A percentile compares a stretch with the other conserved stretches of the same genome.
Conservation (phyloP, 2,888 invertebrate genomes). For the Erebia palarica region DNA sequence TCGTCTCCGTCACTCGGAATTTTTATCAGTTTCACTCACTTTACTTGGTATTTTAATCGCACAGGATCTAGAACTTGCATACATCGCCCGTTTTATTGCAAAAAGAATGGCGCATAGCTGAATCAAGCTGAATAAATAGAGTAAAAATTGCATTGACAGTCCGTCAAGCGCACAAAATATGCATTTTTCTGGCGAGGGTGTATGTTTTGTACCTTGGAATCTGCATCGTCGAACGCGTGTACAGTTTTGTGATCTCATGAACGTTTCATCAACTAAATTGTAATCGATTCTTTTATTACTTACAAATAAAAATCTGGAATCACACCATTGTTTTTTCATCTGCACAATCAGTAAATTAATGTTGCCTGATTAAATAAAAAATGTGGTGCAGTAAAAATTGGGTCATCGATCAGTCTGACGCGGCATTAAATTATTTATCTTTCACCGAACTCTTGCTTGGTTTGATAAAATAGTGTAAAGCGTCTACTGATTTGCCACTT, state of each 20-base stretch:
- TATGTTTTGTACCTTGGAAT: slow-evolving; percentile 61
- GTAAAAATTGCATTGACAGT: slow-evolving; percentile 77
- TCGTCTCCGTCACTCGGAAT: slow-evolving; percentile 48
- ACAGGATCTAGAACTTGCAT: slow-evolving; percentile 65
- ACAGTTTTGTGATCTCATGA: slow-evolving; percentile 59
- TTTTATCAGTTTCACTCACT: slow-evolving; percentile 57
- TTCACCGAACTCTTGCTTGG: background rate
- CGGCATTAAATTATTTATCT: background rate
- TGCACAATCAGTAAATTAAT: slow-evolving; percentile 76
- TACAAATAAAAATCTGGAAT: slow-evolving; percentile 83
- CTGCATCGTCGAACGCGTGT: slow-evolving; percentile 53
- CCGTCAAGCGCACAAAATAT: slow-evolving; percentile 64
- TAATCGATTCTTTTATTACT: slow-evolving; percentile 81
- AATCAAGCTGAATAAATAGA: slow-evolving; percentile 77
- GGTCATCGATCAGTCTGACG: slow-evolving; percentile 56
- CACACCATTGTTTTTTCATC: slow-evolving; percentile 83
- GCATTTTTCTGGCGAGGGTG: slow-evolving; percentile 49
- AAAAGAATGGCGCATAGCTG: slow-evolving; percentile 79
- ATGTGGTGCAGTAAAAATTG: slow-evolving; percentile 53
- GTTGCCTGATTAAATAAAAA: slow-evolving; percentile 65
- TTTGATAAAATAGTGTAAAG: background rate
- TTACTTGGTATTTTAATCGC: slow-evolving; percentile 58
- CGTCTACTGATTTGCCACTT: too few species aligned
- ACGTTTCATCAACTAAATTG: slow-evolving; percentile 68
- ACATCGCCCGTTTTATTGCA: slow-evolving; percentile 70